Percentiles rank a stretch among this genome's conserved stretches.
Conservation (phyloP, 2,797 vertebrate species). For the Lagodon rhomboides region DNA sequence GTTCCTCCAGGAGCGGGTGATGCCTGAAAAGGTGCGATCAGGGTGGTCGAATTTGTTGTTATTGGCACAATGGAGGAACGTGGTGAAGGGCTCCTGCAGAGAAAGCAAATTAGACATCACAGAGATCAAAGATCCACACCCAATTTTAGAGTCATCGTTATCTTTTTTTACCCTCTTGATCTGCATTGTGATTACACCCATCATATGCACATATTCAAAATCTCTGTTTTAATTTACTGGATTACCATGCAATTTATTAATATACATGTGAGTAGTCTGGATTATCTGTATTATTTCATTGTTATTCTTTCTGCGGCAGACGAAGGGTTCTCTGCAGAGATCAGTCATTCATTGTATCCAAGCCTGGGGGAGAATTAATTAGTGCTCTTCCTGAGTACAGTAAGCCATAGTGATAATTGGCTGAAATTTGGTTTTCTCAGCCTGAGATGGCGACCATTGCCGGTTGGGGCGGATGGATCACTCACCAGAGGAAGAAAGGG, state of each 20-base stretch:
- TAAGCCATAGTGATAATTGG: slow-evolving; percentile 83
- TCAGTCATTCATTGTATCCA: slow-evolving; percentile 73
- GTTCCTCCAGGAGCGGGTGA: slow-evolving; percentile 94
- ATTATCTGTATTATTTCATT: slow-evolving; percentile 60
- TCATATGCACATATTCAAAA: slow-evolving; percentile 15
- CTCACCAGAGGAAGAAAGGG: slow-evolving; percentile 75
- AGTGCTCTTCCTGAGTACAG: slow-evolving; percentile 76
- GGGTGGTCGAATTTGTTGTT: slow-evolving; percentile 97
- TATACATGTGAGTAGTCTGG: slow-evolving; percentile 22
- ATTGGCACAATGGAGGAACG: slow-evolving; percentile 92
- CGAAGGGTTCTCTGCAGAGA: slow-evolving; percentile 61
- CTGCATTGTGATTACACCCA: slow-evolving; percentile 5
- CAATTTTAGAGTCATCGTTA: slow-evolving; percentile 1
- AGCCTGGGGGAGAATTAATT: slow-evolving; percentile 84
- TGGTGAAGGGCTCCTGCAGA: slow-evolving; percentile 96
- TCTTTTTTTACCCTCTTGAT: slow-evolving; percentile 1
- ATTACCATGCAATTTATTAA: slow-evolving; percentile 31
- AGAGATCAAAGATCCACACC: slow-evolving; percentile 10
- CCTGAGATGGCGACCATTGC: slow-evolving; percentile 58
- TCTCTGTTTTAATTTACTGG: slow-evolving; percentile 5
- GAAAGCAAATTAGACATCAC: slow-evolving; percentile 34
- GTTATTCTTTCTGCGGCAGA: slow-evolving; percentile 64
- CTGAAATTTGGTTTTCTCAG: slow-evolving; percentile 78
- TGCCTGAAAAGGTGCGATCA: slow-evolving; percentile 93
- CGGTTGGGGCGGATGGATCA: slow-evolving; percentile 67